Evolutionary conservation across 2,797 vertebrate species (phyloP).

Genomic region (Anguilla megastoma): DNA sequence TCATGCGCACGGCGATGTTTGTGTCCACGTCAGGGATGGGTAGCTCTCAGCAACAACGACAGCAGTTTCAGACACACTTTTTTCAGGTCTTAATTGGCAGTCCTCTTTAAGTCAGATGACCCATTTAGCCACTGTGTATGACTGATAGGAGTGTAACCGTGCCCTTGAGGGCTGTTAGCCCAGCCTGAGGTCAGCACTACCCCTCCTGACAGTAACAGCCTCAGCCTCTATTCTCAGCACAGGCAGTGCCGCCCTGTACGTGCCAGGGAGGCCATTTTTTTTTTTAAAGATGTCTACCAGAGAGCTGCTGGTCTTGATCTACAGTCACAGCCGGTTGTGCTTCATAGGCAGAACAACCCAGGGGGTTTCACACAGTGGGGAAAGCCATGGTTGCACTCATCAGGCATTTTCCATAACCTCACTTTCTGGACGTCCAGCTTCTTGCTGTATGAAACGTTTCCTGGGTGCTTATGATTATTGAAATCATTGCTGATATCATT

Average conservation of each 20-base stretch:
- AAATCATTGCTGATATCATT: not conserved
- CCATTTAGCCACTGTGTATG: not conserved
- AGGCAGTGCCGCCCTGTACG: not conserved
- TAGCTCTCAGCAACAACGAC: slow-evolving; percentile 26
- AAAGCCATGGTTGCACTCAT: not conserved
- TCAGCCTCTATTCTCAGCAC: not conserved
- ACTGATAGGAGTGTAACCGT: not conserved
- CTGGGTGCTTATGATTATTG: not conserved
- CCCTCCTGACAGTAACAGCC: not conserved
- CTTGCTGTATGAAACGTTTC: not conserved
- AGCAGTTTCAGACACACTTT: not conserved
- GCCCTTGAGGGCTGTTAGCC: not conserved
- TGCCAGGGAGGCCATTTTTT: not conserved
- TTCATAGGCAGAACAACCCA: not conserved
- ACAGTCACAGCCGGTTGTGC: not conserved
- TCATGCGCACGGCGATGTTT: not conserved
- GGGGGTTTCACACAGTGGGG: not conserved
- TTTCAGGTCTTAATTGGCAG: not conserved
- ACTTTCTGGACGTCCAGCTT: not conserved
- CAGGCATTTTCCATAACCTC: not conserved
- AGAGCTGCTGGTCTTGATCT: not conserved
- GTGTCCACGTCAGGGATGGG: not conserved
- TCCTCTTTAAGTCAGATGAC: not conserved
- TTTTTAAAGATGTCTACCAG: not conserved
- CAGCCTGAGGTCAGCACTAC: not conserved